A percentile compares a stretch with the other conserved stretches of the same genome.
These are phyloP conservation scores for Poeciliopsis infans DNA, from an alignment of 2,797 vertebrate species.

Conservation along the genomic window DNA sequence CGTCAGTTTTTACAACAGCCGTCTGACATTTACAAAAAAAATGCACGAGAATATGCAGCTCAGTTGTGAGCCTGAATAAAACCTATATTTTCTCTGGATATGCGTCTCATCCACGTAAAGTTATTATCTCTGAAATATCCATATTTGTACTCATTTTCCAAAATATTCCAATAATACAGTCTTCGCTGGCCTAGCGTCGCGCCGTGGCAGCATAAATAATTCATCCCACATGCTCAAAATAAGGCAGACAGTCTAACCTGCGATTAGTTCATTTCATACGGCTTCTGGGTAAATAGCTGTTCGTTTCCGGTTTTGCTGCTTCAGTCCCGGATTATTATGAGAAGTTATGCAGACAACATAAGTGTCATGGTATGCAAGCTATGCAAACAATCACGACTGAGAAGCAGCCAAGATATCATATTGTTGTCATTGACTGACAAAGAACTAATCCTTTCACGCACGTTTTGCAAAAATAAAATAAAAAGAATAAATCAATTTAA, in stretches of 20 bases:
- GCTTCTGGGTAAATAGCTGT: slow-evolving; percentile 29
- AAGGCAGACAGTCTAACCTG: background rate
- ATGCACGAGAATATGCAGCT: background rate
- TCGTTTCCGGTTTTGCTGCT: slow-evolving; percentile 17
- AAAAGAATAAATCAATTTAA: too few relatives aligned
- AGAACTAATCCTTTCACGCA: background rate
- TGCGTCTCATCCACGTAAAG: background rate
- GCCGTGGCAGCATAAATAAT: background rate
- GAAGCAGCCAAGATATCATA: background rate
- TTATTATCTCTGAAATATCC: background rate
- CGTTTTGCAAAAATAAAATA: background rate
- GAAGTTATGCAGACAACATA: slow-evolving; percentile 1
- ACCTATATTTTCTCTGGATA: background rate
- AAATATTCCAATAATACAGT: background rate
- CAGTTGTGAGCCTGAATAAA: background rate
- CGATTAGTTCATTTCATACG: slow-evolving; percentile 59
- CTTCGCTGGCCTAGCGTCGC: background rate
- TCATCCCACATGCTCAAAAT: background rate
- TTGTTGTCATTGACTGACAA: slow-evolving; percentile 3
- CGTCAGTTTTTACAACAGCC: background rate
- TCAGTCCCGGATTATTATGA: background rate
- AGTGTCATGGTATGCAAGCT: slow-evolving; percentile 12
- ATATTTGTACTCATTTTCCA: background rate
- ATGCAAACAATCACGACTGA: background rate
- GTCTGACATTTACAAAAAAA: background rate